A percentile compares a stretch with the other conserved stretches of the same genome.
phyloP scores from a whole-genome alignment of 2,888 invertebrate species.

The Arge pagana region DNA sequence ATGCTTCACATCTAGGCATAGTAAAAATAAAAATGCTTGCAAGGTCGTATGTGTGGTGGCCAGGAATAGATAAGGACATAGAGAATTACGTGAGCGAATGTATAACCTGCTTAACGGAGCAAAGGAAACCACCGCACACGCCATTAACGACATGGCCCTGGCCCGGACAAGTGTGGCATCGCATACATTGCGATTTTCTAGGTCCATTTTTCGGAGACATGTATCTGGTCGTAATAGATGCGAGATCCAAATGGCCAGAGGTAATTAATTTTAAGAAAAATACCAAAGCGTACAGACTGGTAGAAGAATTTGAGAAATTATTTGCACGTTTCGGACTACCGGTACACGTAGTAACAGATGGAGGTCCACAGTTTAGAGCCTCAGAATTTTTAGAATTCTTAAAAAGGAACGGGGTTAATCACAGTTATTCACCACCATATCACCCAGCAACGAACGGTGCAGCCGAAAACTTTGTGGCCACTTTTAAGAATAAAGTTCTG shows the following conservation, averaged over 20 bases:
- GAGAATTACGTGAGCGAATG: conserved; percentile 28
- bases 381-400: conserved; percentile 27
- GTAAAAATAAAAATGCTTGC: conserved; percentile 35
- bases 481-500: conserved; percentile 27
- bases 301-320: conserved; percentile 24
- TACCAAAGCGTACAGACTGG: conserved; percentile 25
- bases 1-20: conserved; percentile 31
- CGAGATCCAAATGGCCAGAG: conserved; percentile 37
- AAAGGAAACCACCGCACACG: conserved; percentile 26
- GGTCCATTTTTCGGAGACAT: conserved; percentile 30
- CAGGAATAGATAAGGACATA: conserved; percentile 27
- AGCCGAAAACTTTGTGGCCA: conserved; percentile 30
- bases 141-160: conserved; percentile 29
- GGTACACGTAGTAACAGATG: conserved; percentile 29
- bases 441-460: conserved; percentile 29
- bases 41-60: conserved; percentile 33
- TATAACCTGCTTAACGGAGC: conserved; percentile 25
- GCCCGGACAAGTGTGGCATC: conserved; percentile 30
- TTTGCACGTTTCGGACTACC: conserved; percentile 30
- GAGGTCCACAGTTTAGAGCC: conserved; percentile 29
- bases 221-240: conserved; percentile 38
- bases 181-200: conserved; percentile 36
- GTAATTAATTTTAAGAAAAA: conserved; percentile 29
- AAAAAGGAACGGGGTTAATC: conserved; percentile 28
- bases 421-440: conserved; percentile 29